These are phyloP conservation scores for Ctenosaura bakeri DNA, from an alignment of 2,797 vertebrate genomes.

Conservation along the genomic window DNA sequence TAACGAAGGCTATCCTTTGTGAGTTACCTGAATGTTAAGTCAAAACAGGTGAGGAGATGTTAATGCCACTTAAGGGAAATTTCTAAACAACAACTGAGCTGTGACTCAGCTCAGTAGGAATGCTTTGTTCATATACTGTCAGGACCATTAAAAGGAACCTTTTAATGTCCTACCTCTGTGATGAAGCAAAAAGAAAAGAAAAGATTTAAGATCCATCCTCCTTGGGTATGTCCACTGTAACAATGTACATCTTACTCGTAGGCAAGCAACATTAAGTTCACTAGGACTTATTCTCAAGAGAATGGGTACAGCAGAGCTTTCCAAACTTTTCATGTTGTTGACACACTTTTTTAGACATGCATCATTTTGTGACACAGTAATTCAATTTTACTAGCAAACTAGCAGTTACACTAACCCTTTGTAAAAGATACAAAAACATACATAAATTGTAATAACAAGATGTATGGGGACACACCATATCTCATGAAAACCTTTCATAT, in stretches of 20 bases:
- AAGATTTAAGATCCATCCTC: background rate
- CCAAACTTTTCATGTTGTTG: no score
- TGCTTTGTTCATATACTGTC: background rate
- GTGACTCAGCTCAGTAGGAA: slow-evolving; percentile 20
- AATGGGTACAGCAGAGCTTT: background rate
- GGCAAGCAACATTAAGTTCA: background rate
- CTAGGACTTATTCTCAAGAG: background rate
- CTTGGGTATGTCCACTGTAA: background rate
- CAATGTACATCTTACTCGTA: background rate
- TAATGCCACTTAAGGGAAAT: slow-evolving; percentile 8
- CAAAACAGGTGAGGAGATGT: slow-evolving; percentile 27
- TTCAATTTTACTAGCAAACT: no score
- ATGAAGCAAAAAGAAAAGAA: no score
- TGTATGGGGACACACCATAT: no score
- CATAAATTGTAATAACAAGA: no score
- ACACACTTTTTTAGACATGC: no score
- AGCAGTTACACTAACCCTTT: no score
- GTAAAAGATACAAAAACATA: no score
- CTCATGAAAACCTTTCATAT: no score
- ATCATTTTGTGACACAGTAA: no score
- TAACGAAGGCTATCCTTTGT: slow-evolving; percentile 2
- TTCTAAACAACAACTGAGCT: background rate
- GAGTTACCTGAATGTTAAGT: slow-evolving; percentile 3
- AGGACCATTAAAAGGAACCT: background rate
- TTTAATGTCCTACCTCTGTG: background rate